Percentiles rank a stretch among this genome's conserved stretches.
Evolutionary conservation across 2,888 invertebrate species (phyloP).

Genomic region (Eulithis testata): DNA sequence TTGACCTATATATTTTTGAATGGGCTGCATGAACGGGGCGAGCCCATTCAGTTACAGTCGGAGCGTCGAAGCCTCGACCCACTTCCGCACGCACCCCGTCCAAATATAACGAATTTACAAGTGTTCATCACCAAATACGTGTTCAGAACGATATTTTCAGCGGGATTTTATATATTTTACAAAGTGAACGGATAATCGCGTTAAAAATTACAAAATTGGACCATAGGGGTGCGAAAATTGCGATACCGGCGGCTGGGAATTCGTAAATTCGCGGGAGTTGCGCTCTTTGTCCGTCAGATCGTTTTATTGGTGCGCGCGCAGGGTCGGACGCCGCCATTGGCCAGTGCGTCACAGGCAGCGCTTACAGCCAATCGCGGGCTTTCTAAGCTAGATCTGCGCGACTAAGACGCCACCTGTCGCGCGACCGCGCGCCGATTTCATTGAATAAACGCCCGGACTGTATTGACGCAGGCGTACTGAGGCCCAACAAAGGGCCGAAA

Average conservation of each 20-base stretch:
- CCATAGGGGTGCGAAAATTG: constrained; percentile 42
- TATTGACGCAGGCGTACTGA: constrained; percentile 81
- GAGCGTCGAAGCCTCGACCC: constrained; percentile 73
- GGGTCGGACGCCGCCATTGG: constrained; percentile 60
- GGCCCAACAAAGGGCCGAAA: constrained; percentile 84
- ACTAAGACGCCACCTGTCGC: constrained; percentile 80
- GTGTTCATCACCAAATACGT: constrained; percentile 12
- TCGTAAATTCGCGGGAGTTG: constrained; percentile 64
- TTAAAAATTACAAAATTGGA: constrained; percentile 27
- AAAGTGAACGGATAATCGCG: constrained; percentile 14
- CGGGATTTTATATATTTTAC: constrained; percentile 11
- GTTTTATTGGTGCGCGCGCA: constrained; percentile 59
- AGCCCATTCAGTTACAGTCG: constrained; percentile 79
- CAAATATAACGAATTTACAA: constrained; percentile 32
- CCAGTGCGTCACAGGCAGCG: constrained; percentile 45
- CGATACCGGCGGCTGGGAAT: constrained; percentile 45
- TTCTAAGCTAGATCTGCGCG: constrained; percentile 57
- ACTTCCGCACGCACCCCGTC: constrained; percentile 56
- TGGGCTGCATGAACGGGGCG: constrained; percentile 81
- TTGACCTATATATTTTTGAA: constrained; percentile 84
- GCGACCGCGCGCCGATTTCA: constrained; percentile 69
- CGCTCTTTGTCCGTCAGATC: constrained; percentile 46
- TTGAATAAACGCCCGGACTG: constrained; percentile 80
- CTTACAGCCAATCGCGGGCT: constrained; percentile 58
- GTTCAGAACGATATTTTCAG: constrained; percentile 11